Base-by-base conservation (phyloP, 1,140 invertebrate species). In the Harlomillsia oculata region DNA sequence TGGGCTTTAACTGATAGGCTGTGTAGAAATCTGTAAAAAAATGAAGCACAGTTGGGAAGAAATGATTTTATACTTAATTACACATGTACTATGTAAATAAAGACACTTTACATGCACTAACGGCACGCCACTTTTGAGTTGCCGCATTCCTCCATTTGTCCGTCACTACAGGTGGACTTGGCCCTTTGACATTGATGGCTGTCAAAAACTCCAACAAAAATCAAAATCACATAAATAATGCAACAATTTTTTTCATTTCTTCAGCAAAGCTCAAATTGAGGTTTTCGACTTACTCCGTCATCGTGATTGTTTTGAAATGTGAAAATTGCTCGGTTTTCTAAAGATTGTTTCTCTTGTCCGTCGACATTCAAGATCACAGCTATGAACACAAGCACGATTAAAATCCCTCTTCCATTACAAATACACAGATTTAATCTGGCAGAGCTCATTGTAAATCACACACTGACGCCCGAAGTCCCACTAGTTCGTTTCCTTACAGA, bases 121-220 rank as follows among this genome's bases (percentile, higher is more conserved):
- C 37, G 11, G 18, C 51, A 20, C 37, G 40, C 36, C 36, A 53
- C 43, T 53, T 53, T 29, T 53, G 51, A 3, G 51, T 53, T 6
- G 51, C 37, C 40, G 39, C 39, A 14, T 43, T 39, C 43, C 51
- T 43, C 51, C 51, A 53, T 18, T 30, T 34, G 16, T 53, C 51
- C 1, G 40, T 40, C 2, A 53, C 40, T n/a, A 53, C n/a, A 3
- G 51, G 51, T 16, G 51, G 51, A 18, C 13, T 16, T 1, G n/a
- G n/a, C 8, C 37, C 40, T 26, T 29, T 18, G 18, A 53, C 30
- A n/a, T 53, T 53, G 9, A 53, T 53, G 6, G 51, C 51, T 53
- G 51, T 53, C 5, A 53, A n/a, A 20, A 41, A 21, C 51, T 53
- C 18, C 4, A 14, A 26, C 21, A 39, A 51, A 39, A 36, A 25